A percentile compares a stretch with the other conserved stretches of the same genome.
phyloP scores from a whole-genome alignment of 2,888 invertebrate genomes.

The Lithophane semibrunnea region DNA sequence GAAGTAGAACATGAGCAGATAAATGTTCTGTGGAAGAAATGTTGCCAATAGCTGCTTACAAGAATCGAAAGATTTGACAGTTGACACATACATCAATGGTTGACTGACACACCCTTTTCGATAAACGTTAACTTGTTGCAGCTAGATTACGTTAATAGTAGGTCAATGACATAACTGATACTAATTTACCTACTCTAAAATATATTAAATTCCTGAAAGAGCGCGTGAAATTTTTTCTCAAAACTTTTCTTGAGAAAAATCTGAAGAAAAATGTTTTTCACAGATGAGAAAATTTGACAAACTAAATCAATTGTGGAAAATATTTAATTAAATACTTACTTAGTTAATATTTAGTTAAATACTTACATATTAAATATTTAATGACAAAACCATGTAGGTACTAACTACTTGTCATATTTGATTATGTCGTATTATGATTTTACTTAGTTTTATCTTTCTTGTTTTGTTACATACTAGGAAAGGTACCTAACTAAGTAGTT shows the following conservation, averaged over 20 bases:
- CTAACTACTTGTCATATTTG: not conserved
- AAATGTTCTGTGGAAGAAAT: conserved; percentile 1
- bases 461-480: conserved; percentile 23
- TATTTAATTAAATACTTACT: too few relatives aligned
- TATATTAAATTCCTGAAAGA: not conserved
- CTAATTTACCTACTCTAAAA: not conserved
- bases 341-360: too few relatives aligned
- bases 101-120: not conserved
- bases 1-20: not conserved
- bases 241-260: too few relatives aligned
- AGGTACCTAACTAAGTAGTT: not conserved
- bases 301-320: too few relatives aligned
- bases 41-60: not conserved
- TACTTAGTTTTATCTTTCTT: conserved; percentile 1
- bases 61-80: conserved; percentile 4
- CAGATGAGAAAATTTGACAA: too few relatives aligned
- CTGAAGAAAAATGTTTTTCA: too few relatives aligned
- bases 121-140: too few relatives aligned
- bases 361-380: not conserved
- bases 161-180: conserved; percentile 6
- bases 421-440: too few relatives aligned
- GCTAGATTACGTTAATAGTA: not conserved
- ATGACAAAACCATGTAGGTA: not conserved
- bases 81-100: not conserved
- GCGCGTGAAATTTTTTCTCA: too few relatives aligned